A percentile compares a stretch with the other conserved stretches of the same genome.
These are phyloP conservation scores for Drosophila lini DNA, from an alignment of 1,140 invertebrate species.

Conservation along the genomic window DNA sequence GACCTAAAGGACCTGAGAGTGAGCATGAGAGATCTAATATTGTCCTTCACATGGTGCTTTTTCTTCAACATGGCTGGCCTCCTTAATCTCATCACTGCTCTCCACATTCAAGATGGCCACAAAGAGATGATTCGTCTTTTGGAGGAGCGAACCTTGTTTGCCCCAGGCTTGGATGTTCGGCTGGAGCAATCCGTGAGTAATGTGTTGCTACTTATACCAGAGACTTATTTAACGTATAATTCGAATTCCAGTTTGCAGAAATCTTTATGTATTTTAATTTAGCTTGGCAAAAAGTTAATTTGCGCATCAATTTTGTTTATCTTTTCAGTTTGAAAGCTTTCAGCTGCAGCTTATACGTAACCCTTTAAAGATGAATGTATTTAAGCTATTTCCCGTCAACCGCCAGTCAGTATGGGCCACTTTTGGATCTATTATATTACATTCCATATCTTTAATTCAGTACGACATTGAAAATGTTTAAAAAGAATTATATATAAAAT, in stretches of 20 bases:
- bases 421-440: neutral
- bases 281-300: too few relatives aligned
- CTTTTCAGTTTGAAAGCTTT: neutral
- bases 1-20: accelerated
- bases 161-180: neutral
- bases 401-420: neutral
- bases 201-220: too few relatives aligned
- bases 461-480: neutral
- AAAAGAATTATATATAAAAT: too few relatives aligned
- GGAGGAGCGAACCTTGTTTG: neutral
- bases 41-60: neutral
- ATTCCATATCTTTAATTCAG: neutral
- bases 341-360: neutral
- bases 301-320: too few relatives aligned
- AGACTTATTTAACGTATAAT: too few relatives aligned
- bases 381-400: neutral
- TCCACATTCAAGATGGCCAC: neutral
- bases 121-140: neutral
- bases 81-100: neutral
- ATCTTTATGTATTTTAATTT: too few relatives aligned
- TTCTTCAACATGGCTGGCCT: neutral
- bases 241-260: too few relatives aligned
- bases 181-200: neutral
- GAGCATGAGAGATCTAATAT: neutral
- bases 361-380: neutral